These are phyloP conservation scores for Polylopha cassiicola DNA, from an alignment of 2,888 invertebrate species.

Conservation along the genomic window DNA sequence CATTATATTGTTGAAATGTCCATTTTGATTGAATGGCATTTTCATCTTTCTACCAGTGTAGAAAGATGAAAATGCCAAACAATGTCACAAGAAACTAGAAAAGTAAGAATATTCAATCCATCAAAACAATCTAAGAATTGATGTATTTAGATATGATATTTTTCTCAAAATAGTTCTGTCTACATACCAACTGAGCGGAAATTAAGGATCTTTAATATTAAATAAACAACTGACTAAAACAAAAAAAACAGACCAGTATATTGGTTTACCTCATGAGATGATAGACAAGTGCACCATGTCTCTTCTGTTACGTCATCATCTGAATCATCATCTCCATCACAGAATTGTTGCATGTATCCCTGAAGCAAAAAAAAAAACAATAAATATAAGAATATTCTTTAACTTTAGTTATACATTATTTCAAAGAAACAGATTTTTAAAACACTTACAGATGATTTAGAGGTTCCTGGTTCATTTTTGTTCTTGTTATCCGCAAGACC, in stretches of 20 bases:
- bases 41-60: too few relatives aligned
- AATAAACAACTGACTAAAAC: constrained; percentile 5
- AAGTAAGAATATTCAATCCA: too few relatives aligned
- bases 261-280: constrained; percentile 66
- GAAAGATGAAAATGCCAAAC: too few relatives aligned
- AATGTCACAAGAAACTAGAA: too few relatives aligned
- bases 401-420: not conserved
- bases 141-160: too few relatives aligned
- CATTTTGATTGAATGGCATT: not conserved
- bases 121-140: too few relatives aligned
- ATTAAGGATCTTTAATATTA: too few relatives aligned
- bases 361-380: constrained; percentile 33
- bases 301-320: constrained; percentile 62
- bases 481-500: constrained; percentile 53
- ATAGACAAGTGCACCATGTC: constrained; percentile 64
- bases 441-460: constrained; percentile 48
- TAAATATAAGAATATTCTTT: constrained; percentile 1
- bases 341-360: constrained; percentile 48
- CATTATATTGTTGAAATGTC: constrained; percentile 2
- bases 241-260: not conserved
- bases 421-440: not conserved
- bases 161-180: too few relatives aligned
- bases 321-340: constrained; percentile 59
- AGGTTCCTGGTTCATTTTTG: constrained; percentile 41
- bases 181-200: too few relatives aligned